Base-by-base conservation (phyloP, 1,140 invertebrate genomes). In the Tachypleus tridentatus region DNA sequence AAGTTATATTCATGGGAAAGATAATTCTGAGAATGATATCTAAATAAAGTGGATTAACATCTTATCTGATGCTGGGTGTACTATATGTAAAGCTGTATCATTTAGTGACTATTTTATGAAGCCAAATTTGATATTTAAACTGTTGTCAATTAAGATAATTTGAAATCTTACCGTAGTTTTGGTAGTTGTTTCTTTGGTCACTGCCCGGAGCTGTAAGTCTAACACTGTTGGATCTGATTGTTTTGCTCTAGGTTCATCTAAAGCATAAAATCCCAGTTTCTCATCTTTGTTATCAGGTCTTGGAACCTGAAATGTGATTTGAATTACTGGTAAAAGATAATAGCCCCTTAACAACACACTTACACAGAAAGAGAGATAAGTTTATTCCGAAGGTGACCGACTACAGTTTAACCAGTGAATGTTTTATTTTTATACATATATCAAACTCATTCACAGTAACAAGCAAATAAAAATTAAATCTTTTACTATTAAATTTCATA, bases 191-290 rank as follows among this genome's bases (percentile, higher is more conserved):
- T 85, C 82, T 74, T 87, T 88, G 0, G 89, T 87, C 59, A 92
- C 83, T 8, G 93, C 92, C 67, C 94, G 80, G 4, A 99, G 78
- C 75, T 97, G 91, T 64, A 99, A 82, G 73, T 97, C 92, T 3
- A 99, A 77, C 8, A 99, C 84, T 48, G 93, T 91, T 0, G 94
- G 89, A 70, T 99, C 97, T 64, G 92, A 96, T 78, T 99, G 97
- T 69, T 89, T 86, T 0, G 90, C 85, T 59, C 90, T 88, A 0
- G 97, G 97, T 74, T 99, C 97, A 76, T 99, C 97, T 49, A 99
- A 76, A 3, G 96, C 86, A 4, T 82, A 84, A 50, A 99, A 74
- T 4, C 97, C 97, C 60, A 93, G 70, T 61, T 83, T 82, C 54
- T 88, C 85, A 5, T 82, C 79, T 58, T 86, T 75, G 5, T 80